Evolutionary conservation across 2,888 invertebrate species (phyloP).

Genomic region (Callosobruchus maculatus): DNA sequence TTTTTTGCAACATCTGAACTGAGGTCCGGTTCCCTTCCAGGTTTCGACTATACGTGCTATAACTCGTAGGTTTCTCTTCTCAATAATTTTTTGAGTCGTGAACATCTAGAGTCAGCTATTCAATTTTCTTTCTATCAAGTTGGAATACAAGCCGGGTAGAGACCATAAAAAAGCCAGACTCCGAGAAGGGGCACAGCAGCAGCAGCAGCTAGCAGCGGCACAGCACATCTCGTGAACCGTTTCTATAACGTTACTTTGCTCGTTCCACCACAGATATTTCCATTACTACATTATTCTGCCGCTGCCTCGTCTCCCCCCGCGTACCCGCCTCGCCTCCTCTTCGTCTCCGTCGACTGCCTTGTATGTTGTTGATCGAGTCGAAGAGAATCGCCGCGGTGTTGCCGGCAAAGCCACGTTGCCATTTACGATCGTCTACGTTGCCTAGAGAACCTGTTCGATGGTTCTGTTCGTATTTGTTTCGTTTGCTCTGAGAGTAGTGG

Average conservation of each 20-base stretch:
- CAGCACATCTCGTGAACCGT: background rate
- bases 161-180: background rate
- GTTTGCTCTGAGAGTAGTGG: background rate
- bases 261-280: slow-evolving; percentile 25
- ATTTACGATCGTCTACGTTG: background rate
- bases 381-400: background rate
- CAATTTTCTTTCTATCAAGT: background rate
- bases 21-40: too few relatives aligned
- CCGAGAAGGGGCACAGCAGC: background rate
- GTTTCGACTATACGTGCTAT: too few relatives aligned
- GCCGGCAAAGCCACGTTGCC: background rate
- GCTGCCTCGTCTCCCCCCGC: background rate
- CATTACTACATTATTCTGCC: background rate
- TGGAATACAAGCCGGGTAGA: background rate
- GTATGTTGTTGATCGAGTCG: background rate
- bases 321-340: background rate
- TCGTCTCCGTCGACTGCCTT: background rate
- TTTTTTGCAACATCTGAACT: too few relatives aligned
- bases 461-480: background rate
- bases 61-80: too few relatives aligned
- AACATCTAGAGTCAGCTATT: background rate
- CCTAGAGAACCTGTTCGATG: background rate
- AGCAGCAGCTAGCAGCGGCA: background rate
- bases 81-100: too few relatives aligned
- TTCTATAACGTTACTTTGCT: slow-evolving; percentile 30